Base-by-base conservation (phyloP, 2,888 invertebrate genomes). In the Phaonia tiefii region DNA sequence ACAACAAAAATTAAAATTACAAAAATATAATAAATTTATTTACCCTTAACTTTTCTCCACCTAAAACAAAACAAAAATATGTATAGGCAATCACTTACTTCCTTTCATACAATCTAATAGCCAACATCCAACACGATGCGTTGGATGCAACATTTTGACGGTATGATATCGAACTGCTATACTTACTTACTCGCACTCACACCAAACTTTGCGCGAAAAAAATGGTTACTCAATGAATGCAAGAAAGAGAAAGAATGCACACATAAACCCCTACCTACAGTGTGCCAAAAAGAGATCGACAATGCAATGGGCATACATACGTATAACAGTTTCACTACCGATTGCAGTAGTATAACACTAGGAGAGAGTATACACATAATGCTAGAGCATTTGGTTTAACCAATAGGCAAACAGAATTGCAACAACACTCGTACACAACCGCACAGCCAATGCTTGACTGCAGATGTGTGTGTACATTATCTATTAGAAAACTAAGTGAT, bases 331-430 rank as follows among this genome's bases (percentile, higher is more conserved):
- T 81, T 54, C 42, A 22, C 22, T 17, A 37, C 15, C 17, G 63
- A 11, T 11, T 20, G 63, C 42, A 15, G 22, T 8, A 11, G 60
- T 63, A 63, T n/a, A 20, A 63, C 63, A 63, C 42, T 42, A 39
- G 22, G 10, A 63, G 63, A 63, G 63, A 42, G 42, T 15, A 63
- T 37, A 42, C 10, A 63, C 8, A 37, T 8, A 37, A 37, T 69
- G 42, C 31, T 31, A 17, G n/a, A n/a, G 13, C 13, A 58, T 73
- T 71, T 2, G 4, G 49, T 70, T 78, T 67, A 75, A 25, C 81
- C 81, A 81, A 81, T 81, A 78, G 81, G 71, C 72, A 75, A 78
- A 73, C 78, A 37, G 71, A 58, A 46, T 42, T 63, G 42, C 51
- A 63, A 72, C 37, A 20, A 11, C 71, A 75, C 44, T 39, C 63